Evolutionary conservation across 1,140 invertebrate genomes (phyloP), one percentile per base, ranked within the genome.

Genomic region (Coboldia fuscipes): DNA sequence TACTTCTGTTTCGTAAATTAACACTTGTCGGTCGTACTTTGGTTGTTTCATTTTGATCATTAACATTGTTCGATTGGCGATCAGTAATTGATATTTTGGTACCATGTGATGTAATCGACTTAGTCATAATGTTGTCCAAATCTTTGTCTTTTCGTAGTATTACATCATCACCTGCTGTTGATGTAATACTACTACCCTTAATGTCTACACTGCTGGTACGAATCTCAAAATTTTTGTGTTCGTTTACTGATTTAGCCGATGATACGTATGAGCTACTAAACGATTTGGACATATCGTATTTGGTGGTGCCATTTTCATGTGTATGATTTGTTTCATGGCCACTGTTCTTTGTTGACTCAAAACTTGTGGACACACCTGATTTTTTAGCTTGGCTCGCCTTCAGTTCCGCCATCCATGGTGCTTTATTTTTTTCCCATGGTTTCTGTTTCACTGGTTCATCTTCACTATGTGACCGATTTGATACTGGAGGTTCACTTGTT

Each of bases 321-420:
- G 14, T 42, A 35, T 16, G 8, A 22, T 23, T 42, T 23, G 6
- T 12, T 23, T 12, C 22, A 23, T 23, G 6, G 6, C 16, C 16
- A 23, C 8, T 24, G 12, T 14, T 26, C 3, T 36, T 29, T 9
- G 22, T 12, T 20, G 40, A 26, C 14, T 48, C 54, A 8, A 57
- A 47, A 28, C 28, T 51, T 19, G 57, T 56, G 23, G 55, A 50
- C n/a, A 52, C 51, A n/a, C n/a, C n/a, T 35, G 62, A 68, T 40
- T 69, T 66, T 45, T 65, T 66, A 16, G 63, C 67, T 48, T 72
- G 68, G 43, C 69, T 70, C 20, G 68, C 50, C 44, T 72, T 72
- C 39, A 74, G 56, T 44, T 74, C 71, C 38, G 63, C 69, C 58
- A 74, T 62, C 71, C 71, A 74, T 0, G 71, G 71, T 30, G 66